Conservation (phyloP, 2,888 invertebrate species). For the Apotomis betuletana region DNA sequence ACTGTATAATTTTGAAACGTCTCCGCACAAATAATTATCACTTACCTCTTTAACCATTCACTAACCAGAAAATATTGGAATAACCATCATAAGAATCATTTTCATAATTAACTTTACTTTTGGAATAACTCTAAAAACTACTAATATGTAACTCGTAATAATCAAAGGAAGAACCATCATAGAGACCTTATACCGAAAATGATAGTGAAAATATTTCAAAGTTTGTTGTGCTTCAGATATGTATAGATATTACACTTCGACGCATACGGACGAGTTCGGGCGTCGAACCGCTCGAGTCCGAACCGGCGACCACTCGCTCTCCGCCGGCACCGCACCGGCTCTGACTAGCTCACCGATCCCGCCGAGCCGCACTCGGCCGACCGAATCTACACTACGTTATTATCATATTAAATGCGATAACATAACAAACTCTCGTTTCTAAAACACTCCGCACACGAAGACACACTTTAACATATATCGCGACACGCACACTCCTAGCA, state of each 20-base stretch:
- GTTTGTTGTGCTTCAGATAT: conserved; percentile 58
- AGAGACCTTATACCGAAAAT: conserved; percentile 53
- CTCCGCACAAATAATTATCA: conserved; percentile 43
- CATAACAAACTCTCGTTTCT: conserved; percentile 49
- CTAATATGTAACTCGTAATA: conserved; percentile 51
- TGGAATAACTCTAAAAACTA: conserved; percentile 56
- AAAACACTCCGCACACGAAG: conserved; percentile 44
- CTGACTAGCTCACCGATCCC: conserved; percentile 62
- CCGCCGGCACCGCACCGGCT: conserved; percentile 26
- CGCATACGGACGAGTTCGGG: conserved; percentile 31
- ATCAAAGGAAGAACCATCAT: conserved; percentile 57
- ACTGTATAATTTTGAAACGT: conserved; percentile 31
- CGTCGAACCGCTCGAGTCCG: conserved; percentile 20
- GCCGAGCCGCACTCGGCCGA: conserved; percentile 54
- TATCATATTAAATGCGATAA: conserved; percentile 49
- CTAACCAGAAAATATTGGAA: conserved; percentile 74
- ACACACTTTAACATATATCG: conserved; percentile 42
- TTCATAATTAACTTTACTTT: conserved; percentile 54
- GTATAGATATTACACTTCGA: conserved; percentile 52
- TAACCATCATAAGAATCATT: conserved; percentile 70
- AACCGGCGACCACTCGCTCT: conserved; percentile 19
- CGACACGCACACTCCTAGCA: conserved; percentile 43
- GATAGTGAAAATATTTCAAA: conserved; percentile 53
- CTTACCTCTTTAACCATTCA: conserved; percentile 54
- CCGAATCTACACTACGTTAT: conserved; percentile 54